Evolutionary conservation across 2,797 vertebrate genomes (phyloP).

Genomic region (Aotus griseimembra): DNA sequence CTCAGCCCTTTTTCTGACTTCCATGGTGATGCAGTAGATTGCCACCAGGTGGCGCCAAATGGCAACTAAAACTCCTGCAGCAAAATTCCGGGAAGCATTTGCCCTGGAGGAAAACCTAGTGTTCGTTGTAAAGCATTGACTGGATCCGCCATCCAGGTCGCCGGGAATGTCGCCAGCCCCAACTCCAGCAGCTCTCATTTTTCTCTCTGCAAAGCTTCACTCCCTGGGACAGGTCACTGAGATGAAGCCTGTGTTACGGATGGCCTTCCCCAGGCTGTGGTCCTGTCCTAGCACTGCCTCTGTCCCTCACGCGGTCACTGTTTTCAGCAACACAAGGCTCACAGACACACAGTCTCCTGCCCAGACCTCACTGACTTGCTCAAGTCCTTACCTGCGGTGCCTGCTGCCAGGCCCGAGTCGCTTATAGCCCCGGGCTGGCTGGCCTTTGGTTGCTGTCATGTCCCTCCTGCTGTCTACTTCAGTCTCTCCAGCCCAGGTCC

Average conservation of each 20-base stretch:
- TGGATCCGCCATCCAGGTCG: background rate
- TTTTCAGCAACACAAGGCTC: background rate
- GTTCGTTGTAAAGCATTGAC: background rate
- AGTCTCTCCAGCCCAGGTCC: background rate
- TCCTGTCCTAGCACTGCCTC: background rate
- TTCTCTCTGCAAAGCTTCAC: background rate
- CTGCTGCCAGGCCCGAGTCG: rapidly evolving
- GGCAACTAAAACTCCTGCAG: background rate
- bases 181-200: rapidly evolving
- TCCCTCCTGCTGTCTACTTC: too few species aligned
- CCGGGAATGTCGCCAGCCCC: background rate
- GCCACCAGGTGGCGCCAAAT: slow-evolving; percentile 82
- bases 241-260: background rate
- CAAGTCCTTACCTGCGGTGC: background rate
- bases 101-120: background rate
- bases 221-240: background rate
- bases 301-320: rapidly evolving
- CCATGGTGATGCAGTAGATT: background rate
- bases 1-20: background rate
- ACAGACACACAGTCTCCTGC: background rate
- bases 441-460: too few species aligned
- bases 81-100: background rate
- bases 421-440: background rate
- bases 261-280: background rate
- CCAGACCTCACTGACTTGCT: background rate